Evolutionary conservation across 2,797 vertebrate species (phyloP).

Genomic region (Podarcis lilfordi): DNA sequence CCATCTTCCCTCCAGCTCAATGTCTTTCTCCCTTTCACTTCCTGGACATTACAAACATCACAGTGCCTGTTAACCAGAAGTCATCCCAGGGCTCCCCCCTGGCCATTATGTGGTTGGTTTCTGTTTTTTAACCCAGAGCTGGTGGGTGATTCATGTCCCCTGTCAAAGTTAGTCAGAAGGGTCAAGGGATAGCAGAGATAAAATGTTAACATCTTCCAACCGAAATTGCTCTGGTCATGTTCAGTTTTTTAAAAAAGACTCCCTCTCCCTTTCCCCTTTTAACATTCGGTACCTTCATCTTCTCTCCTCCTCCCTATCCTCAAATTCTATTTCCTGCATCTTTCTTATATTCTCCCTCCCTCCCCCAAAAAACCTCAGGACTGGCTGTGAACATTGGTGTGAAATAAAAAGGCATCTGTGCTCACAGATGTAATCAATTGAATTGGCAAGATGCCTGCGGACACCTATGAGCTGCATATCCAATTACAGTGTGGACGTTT

Average conservation of each 20-base stretch:
- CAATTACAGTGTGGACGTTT: slow-evolving; percentile 51
- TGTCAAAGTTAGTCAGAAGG: background rate
- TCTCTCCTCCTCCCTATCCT: background rate
- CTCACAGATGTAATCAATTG: slow-evolving; percentile 79
- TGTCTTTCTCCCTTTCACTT: background rate
- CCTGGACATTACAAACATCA: background rate
- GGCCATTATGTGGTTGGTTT: slow-evolving; percentile 19
- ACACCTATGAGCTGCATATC: slow-evolving; percentile 59
- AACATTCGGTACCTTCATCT: slow-evolving; percentile 3
- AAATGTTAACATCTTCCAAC: background rate
- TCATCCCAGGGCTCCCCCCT: background rate
- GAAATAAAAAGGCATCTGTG: slow-evolving; percentile 79
- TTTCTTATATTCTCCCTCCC: slow-evolving; percentile 71
- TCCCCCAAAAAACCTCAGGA: slow-evolving; percentile 40
- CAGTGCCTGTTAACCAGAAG: slow-evolving; percentile 9
- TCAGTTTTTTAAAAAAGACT: background rate
- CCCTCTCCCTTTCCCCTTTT: slow-evolving; percentile 49
- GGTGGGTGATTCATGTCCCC: background rate
- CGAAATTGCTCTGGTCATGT: background rate
- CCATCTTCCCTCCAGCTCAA: background rate
- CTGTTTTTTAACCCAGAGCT: background rate
- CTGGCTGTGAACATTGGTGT: slow-evolving; percentile 81
- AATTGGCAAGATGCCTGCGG: slow-evolving; percentile 74
- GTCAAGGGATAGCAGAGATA: background rate
- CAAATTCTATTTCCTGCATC: slow-evolving; percentile 5